phyloP scores from a whole-genome alignment of 2,888 invertebrate species.

The Polydrusus cervinus region DNA sequence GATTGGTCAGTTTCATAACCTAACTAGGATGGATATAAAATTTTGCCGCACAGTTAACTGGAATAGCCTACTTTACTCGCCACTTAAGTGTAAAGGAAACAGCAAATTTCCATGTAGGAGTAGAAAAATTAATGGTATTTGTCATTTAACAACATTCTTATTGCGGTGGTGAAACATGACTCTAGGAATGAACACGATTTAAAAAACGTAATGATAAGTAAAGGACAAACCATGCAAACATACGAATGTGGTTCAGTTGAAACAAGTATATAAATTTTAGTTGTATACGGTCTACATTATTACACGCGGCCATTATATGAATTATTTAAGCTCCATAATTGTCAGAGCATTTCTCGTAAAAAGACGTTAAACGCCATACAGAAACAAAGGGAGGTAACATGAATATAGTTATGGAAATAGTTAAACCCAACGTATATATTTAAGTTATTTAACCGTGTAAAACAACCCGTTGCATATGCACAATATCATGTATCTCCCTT shows the following conservation, averaged over 20 bases:
- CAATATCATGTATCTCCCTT: constrained; percentile 42
- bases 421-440: constrained; percentile 31
- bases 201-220: too few relatives aligned
- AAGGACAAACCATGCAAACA: background rate
- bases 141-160: too few relatives aligned
- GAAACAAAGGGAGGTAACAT: constrained; percentile 10
- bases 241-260: background rate
- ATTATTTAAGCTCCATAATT: constrained; percentile 31
- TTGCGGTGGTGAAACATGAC: too few relatives aligned
- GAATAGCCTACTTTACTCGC: too few relatives aligned
- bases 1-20: too few relatives aligned
- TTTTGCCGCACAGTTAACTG: too few relatives aligned
- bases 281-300: background rate
- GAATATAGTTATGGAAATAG: constrained; percentile 35
- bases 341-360: constrained; percentile 28
- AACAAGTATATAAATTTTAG: constrained; percentile 7
- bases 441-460: constrained; percentile 38
- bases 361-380: constrained; percentile 20
- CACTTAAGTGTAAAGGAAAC: too few relatives aligned
- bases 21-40: too few relatives aligned
- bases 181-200: too few relatives aligned
- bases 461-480: constrained; percentile 39
- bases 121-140: too few relatives aligned
- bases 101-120: too few relatives aligned
- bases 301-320: background rate